Conservation (phyloP, 2,888 invertebrate genomes). For the Euzophera pinguis region DNA sequence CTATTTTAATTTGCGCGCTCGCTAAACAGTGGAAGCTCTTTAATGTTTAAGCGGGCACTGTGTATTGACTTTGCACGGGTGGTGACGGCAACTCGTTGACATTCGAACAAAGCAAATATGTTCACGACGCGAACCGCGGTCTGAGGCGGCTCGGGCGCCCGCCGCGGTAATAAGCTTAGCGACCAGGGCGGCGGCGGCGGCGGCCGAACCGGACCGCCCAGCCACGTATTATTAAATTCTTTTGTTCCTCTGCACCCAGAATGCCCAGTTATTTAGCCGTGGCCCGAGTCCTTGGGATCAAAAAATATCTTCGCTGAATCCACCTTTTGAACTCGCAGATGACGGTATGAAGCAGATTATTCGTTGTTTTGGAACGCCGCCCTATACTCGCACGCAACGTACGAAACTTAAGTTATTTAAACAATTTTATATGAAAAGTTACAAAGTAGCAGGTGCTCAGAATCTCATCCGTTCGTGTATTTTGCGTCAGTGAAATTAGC, state of each 20-base stretch:
- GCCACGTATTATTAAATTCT: slow-evolving; percentile 72
- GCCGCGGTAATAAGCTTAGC: slow-evolving; percentile 74
- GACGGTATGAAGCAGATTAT: slow-evolving; percentile 53
- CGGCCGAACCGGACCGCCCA: slow-evolving; percentile 47
- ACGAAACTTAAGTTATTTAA: slow-evolving; percentile 34
- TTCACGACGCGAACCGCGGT: slow-evolving; percentile 42
- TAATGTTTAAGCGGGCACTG: slow-evolving; percentile 71
- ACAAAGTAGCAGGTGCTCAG: slow-evolving; percentile 54
- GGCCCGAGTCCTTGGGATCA: slow-evolving; percentile 58
- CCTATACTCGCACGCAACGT: slow-evolving; percentile 19
- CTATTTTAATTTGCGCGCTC: slow-evolving; percentile 77
- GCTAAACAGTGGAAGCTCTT: slow-evolving; percentile 72
- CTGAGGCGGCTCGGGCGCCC: slow-evolving; percentile 28
- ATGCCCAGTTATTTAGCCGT: slow-evolving; percentile 66
- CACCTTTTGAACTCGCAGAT: slow-evolving; percentile 58
- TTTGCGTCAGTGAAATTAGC: slow-evolving; percentile 53
- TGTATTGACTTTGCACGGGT: slow-evolving; percentile 52
- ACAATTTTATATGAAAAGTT: slow-evolving; percentile 44
- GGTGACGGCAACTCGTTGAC: slow-evolving; percentile 55
- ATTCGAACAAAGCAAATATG: slow-evolving; percentile 71
- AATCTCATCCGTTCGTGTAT: slow-evolving; percentile 35
- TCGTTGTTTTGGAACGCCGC: slow-evolving; percentile 30
- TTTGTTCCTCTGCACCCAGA: slow-evolving; percentile 58
- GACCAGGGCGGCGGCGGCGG: slow-evolving; percentile 44
- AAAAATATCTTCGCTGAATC: slow-evolving; percentile 50